Percentiles rank a stretch among this genome's conserved stretches.
Evolutionary conservation across 2,113 vertebrate species (phyloP).

Genomic region (Hirundichthys speculiger): DNA sequence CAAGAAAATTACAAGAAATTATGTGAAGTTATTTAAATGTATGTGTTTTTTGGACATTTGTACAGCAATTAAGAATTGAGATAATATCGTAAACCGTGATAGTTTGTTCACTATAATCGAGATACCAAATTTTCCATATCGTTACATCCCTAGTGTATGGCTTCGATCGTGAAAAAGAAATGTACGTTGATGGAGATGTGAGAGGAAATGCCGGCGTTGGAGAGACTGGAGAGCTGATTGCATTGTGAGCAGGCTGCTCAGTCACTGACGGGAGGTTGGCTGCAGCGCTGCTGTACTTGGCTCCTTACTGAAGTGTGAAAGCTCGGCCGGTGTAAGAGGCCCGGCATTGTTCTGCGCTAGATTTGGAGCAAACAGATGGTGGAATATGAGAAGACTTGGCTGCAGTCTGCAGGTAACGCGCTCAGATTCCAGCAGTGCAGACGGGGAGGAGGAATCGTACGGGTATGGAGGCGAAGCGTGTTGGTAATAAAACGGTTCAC

Average conservation of each 20-base stretch:
- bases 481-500: too few relatives aligned
- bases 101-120: too few relatives aligned
- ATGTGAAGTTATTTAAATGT: too few relatives aligned
- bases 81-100: too few relatives aligned
- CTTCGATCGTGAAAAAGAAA: background rate
- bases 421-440: conserved; percentile 20
- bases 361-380: conserved; percentile 31
- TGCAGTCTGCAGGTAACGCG: conserved; percentile 28
- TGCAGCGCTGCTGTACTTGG: conserved; percentile 36
- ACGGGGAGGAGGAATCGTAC: background rate
- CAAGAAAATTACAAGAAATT: too few relatives aligned
- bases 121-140: too few relatives aligned
- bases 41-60: too few relatives aligned
- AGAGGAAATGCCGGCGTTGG: conserved; percentile 10
- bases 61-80: too few relatives aligned
- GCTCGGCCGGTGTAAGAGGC: conserved; percentile 8
- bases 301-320: conserved; percentile 23
- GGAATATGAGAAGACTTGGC: conserved; percentile 23
- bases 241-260: conserved; percentile 6
- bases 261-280: conserved; percentile 5
- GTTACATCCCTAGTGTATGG: too few relatives aligned
- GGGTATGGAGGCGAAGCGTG: too few relatives aligned
- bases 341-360: conserved; percentile 6
- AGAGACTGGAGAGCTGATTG: too few relatives aligned
- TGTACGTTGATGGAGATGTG: background rate